These are phyloP conservation scores for Engystomops pustulosus DNA, from an alignment of 2,113 vertebrate genomes.

Conservation along the genomic window DNA sequence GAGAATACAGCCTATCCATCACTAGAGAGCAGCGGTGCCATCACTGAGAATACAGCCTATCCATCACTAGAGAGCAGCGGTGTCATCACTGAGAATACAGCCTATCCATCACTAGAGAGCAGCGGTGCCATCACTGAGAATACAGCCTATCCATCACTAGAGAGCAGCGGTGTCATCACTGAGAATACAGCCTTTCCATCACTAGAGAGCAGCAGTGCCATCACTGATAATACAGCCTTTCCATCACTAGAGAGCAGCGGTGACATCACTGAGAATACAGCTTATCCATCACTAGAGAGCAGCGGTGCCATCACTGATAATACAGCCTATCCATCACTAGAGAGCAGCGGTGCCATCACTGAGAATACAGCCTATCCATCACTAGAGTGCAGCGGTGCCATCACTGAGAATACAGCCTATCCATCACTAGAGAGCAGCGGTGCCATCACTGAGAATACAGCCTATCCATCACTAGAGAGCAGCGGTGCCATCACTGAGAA, in stretches of 20 bases:
- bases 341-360: neutral
- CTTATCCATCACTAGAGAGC: neutral
- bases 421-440: neutral
- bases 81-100: neutral
- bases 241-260: neutral
- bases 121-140: neutral
- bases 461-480: neutral
- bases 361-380: neutral
- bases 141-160: conserved; percentile 4
- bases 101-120: neutral
- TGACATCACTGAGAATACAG: neutral
- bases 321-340: conserved; percentile 4
- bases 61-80: neutral
- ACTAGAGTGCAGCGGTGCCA: neutral
- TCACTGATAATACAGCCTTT: neutral
- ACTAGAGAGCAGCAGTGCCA: neutral
- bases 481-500: neutral
- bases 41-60: neutral
- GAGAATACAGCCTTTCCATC: neutral
- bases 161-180: neutral
- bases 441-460: neutral
- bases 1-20: neutral
- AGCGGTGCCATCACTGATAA: neutral
- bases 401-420: neutral
- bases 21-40: neutral